phyloP scores from a whole-genome alignment of 2,113 vertebrate species.

The Vanacampus margaritifer region DNA sequence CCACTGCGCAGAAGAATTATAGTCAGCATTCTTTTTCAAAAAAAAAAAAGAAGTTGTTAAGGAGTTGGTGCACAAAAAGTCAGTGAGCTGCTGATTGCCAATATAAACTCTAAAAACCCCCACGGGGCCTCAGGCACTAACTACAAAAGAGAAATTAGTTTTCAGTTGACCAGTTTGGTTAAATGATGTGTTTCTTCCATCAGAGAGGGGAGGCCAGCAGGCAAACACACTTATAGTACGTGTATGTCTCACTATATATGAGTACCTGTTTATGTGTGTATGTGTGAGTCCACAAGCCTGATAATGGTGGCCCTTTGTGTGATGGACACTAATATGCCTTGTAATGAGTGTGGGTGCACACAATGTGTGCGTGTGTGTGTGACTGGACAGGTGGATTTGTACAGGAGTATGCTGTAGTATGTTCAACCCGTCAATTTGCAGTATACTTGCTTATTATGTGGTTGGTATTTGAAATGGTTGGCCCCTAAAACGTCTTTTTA shows the following conservation, averaged over 20 bases:
- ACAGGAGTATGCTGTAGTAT: slow-evolving; percentile 23
- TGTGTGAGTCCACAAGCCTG: slow-evolving; percentile 21
- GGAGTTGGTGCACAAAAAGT: slow-evolving; percentile 59
- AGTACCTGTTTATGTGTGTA: slow-evolving; percentile 19
- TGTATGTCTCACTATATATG: slow-evolving; percentile 10
- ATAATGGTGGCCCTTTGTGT: slow-evolving; percentile 16
- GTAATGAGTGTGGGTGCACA: slow-evolving; percentile 2
- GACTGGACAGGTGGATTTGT: slow-evolving; percentile 18
- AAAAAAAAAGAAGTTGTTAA: slow-evolving; percentile 59
- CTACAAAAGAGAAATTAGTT: slow-evolving; percentile 73
- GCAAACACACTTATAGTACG: slow-evolving; percentile 39
- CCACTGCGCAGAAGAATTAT: slow-evolving; percentile 24
- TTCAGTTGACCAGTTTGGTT: slow-evolving; percentile 73
- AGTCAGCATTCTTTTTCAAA: slow-evolving; percentile 51
- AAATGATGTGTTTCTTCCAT: slow-evolving; percentile 73
- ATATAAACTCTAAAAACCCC: slow-evolving; percentile 62
- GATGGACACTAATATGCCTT: slow-evolving; percentile 9
- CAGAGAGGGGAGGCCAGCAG: slow-evolving; percentile 55
- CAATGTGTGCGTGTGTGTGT: slow-evolving; percentile 9
- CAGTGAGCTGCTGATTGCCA: slow-evolving; percentile 59
- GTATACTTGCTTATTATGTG: too few species aligned
- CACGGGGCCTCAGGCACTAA: slow-evolving; percentile 62
- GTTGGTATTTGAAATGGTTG: too few species aligned
- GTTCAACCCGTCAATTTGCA: slow-evolving; percentile 34
- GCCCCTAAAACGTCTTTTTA: too few species aligned